Evolutionary conservation across 2,888 invertebrate species (phyloP), one percentile per base, ranked within the genome.

Genomic region (Diachrysia chrysitis): DNA sequence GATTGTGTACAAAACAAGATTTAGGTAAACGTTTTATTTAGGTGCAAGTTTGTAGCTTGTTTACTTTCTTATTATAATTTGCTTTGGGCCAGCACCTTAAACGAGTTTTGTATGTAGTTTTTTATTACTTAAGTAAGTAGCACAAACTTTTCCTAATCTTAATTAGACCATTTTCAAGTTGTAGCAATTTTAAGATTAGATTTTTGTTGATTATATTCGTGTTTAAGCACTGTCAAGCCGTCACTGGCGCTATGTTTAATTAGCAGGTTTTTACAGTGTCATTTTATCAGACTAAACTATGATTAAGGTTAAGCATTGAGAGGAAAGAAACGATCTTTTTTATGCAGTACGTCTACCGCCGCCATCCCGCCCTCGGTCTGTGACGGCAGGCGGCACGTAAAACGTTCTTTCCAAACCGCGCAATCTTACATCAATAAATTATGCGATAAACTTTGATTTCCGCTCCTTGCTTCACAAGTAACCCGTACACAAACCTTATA

Each of bases 361-460:
- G 32, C 42, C 42, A n/a, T 7, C 16, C 42, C 42, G n/a, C 4
- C 42, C 42, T 42, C 42, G n/a, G 42, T 42, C 42, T 42, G 42
- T 42, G 21, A 37, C n/a, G 17, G 23, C 19, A 46, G 21, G 25
- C 53, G 19, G 29, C 42, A 19, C 19, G 35, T 42, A 71, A 42
- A 23, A 29, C 51, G 21, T 35, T 35, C 58, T 58, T 60, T 64
- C 78, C 59, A 66, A 56, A 60, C 60, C 55, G 58, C 60, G 59
- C 65, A 78, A 71, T 71, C 71, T 63, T 66, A 65, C 53, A 54
- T 42, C 53, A 58, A 78, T 71, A 71, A 63, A 78, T 78, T 77
- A 77, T 74, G 58, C 60, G 54, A 37, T 51, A 65, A 74, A 75
- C 65, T 74, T 67, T 56, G 67, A 67, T 67, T 71, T 66, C 67